Evolutionary conservation across 2,113 vertebrate species (phyloP).

Genomic region (Rhinopomastus cyanomelas): DNA sequence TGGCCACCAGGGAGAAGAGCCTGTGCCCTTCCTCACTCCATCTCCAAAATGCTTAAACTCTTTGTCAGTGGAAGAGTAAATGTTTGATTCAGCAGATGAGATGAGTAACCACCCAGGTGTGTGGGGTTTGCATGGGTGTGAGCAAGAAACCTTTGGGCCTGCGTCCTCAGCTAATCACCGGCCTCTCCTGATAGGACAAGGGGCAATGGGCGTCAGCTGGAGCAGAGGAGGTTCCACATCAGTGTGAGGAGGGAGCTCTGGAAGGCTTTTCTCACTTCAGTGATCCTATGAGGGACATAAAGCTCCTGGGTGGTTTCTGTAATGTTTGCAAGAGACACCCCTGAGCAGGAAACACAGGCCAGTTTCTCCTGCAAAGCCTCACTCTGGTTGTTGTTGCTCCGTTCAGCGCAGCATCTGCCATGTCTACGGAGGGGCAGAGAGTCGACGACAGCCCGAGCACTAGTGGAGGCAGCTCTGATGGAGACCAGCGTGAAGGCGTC

Average conservation of each 20-base stretch:
- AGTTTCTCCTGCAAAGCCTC: background rate
- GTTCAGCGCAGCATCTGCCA: constrained; percentile 81
- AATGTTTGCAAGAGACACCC: background rate
- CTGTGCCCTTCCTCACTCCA: no score
- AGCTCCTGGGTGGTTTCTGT: background rate
- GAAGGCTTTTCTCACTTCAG: no score
- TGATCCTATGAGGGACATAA: no score
- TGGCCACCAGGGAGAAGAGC: no score
- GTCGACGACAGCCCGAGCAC: constrained; percentile 98
- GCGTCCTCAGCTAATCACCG: no score
- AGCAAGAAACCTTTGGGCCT: background rate
- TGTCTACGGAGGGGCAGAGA: constrained; percentile 98
- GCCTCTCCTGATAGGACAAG: no score
- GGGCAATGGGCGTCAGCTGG: no score
- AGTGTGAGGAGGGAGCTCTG: no score
- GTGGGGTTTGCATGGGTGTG: background rate
- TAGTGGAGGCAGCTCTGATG: constrained; percentile 96
- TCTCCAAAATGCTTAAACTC: background rate
- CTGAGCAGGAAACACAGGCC: no score
- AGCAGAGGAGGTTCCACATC: no score
- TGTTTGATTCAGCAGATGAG: background rate
- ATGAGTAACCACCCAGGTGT: background rate
- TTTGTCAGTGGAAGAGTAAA: background rate
- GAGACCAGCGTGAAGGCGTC: constrained; percentile 91
- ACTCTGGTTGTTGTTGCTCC: background rate